phyloP scores from a whole-genome alignment of 1,140 invertebrate genomes.

The Drosophila grimshawi region DNA sequence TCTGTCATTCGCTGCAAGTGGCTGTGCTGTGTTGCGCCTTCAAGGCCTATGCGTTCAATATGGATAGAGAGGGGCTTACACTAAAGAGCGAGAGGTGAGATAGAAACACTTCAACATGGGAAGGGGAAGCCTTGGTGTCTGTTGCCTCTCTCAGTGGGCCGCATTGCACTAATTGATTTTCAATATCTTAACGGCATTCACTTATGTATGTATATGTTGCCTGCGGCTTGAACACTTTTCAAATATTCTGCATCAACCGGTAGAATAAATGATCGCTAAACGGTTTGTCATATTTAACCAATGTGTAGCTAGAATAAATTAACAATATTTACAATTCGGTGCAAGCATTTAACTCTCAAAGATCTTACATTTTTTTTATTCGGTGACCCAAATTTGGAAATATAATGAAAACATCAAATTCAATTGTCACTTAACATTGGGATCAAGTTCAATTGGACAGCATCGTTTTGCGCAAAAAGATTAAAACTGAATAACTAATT shows the following conservation, averaged over 20 bases:
- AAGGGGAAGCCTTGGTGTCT: slow-evolving; percentile 31
- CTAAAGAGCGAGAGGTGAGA: not conserved
- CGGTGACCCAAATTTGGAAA: slow-evolving; percentile 25
- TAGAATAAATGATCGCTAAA: slow-evolving; percentile 8
- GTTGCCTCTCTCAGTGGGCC: slow-evolving; percentile 34
- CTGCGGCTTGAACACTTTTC: slow-evolving; percentile 6
- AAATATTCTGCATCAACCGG: slow-evolving; percentile 11
- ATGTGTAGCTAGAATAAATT: not conserved
- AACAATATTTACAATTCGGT: not conserved
- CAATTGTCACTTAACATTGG: slow-evolving; percentile 73
- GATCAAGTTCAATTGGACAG: slow-evolving; percentile 72
- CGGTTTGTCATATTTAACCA: slow-evolving; percentile 7
- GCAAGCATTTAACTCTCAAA: not conserved
- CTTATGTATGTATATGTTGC: slow-evolving; percentile 18
- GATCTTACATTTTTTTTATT: not conserved
- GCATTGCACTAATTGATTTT: slow-evolving; percentile 69
- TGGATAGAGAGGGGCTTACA: not conserved
- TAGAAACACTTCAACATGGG: not conserved
- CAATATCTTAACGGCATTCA: slow-evolving; percentile 51
- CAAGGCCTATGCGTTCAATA: slow-evolving; percentile 37
- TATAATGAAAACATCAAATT: slow-evolving; percentile 62
- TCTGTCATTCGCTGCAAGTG: slow-evolving; percentile 51
- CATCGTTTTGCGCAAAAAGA: slow-evolving; percentile 33
- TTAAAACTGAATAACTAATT: slow-evolving; percentile 14
- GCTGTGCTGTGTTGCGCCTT: slow-evolving; percentile 17